Evolutionary conservation across 2,888 invertebrate species (phyloP).

Genomic region (Troglohyphantes excavatus): DNA sequence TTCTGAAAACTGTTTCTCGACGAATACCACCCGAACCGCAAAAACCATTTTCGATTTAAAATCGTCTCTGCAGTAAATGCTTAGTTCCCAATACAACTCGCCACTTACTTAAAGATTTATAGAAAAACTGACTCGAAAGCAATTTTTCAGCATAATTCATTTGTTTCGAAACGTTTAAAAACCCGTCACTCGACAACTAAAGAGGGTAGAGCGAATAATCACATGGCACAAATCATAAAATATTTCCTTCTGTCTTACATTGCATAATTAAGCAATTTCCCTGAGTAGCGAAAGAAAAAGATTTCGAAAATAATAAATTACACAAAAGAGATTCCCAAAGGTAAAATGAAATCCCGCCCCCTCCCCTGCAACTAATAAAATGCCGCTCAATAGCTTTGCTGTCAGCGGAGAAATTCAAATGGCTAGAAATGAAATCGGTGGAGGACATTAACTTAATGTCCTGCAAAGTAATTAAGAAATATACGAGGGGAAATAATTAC

Average conservation of each 20-base stretch:
- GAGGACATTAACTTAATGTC: slow-evolving; percentile 65
- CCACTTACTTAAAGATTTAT: slow-evolving; percentile 27
- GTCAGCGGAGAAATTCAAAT: slow-evolving; percentile 64
- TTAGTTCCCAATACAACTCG: neutral
- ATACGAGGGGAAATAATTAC: slow-evolving; percentile 65
- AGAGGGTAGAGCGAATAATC: slow-evolving; percentile 20
- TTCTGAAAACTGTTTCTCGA: slow-evolving; percentile 2
- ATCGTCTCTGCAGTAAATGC: neutral
- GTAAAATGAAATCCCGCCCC: slow-evolving; percentile 60
- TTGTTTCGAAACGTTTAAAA: slow-evolving; percentile 43
- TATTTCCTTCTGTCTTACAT: slow-evolving; percentile 36
- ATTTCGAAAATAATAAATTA: slow-evolving; percentile 67
- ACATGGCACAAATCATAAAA: slow-evolving; percentile 57
- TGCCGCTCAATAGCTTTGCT: slow-evolving; percentile 55
- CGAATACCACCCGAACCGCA: neutral
- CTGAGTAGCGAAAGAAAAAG: slow-evolving; percentile 52
- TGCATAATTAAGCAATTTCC: slow-evolving; percentile 70
- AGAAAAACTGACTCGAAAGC: slow-evolving; percentile 3
- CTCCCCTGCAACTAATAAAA: slow-evolving; percentile 48
- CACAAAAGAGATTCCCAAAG: slow-evolving; percentile 66
- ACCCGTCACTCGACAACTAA: slow-evolving; percentile 31
- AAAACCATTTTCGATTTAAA: neutral
- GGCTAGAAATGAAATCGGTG: slow-evolving; percentile 51
- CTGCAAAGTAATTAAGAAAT: slow-evolving; percentile 69
- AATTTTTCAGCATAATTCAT: slow-evolving; percentile 14